A percentile compares a stretch with the other conserved stretches of the same genome.
Evolutionary conservation across 2,888 invertebrate genomes (phyloP).

Genomic region (Brachylomia viminalis): DNA sequence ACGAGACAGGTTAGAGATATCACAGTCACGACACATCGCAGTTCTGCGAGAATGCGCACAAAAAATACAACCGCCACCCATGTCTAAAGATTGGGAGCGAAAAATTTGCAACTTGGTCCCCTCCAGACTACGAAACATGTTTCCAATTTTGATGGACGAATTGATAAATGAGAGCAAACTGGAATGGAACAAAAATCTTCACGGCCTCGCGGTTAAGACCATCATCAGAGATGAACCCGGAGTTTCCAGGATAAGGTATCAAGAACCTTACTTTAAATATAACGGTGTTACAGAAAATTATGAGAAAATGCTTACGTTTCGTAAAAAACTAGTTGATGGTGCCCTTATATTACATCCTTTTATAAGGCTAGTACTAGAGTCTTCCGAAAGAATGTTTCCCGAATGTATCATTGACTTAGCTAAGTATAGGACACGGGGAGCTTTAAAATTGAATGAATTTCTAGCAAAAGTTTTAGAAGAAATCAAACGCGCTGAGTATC

Average conservation of each 20-base stretch:
- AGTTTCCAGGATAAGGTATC: constrained; percentile 85
- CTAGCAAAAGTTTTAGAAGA: constrained; percentile 79
- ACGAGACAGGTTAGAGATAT: constrained; percentile 85
- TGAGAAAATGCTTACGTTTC: constrained; percentile 89
- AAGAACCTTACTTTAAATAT: constrained; percentile 90
- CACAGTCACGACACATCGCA: constrained; percentile 88
- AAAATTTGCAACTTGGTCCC: constrained; percentile 91
- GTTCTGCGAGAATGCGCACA: constrained; percentile 90
- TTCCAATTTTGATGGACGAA: constrained; percentile 87
- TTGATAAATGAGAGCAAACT: constrained; percentile 90
- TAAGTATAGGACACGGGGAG: constrained; percentile 85
- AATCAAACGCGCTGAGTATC: constrained; percentile 84
- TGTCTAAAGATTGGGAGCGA: constrained; percentile 91
- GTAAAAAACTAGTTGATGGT: constrained; percentile 89
- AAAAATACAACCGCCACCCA: constrained; percentile 90
- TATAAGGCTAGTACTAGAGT: constrained; percentile 90
- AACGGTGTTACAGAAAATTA: constrained; percentile 92
- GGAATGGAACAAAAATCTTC: constrained; percentile 91
- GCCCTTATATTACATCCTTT: constrained; percentile 92
- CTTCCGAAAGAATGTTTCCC: constrained; percentile 89
- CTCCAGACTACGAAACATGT: constrained; percentile 89
- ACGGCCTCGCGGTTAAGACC: constrained; percentile 91
- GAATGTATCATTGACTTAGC: constrained; percentile 88
- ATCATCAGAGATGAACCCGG: constrained; percentile 91
- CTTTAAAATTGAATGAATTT: constrained; percentile 82